Evolutionary conservation across 2,113 vertebrate species (phyloP).

Genomic region (Salvator merianae): DNA sequence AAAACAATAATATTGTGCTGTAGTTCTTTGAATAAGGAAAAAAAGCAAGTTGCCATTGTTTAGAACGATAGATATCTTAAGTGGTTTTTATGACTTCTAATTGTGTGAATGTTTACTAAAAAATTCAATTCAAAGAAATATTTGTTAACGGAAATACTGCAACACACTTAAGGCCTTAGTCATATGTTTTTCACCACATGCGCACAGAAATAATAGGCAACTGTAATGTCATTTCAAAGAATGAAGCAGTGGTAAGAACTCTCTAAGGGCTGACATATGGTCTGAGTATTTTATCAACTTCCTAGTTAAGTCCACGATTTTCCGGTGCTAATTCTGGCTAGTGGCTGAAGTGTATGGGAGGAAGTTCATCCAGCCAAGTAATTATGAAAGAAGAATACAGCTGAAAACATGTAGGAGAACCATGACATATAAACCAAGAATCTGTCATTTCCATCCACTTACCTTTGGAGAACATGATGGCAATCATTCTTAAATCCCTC

Average conservation of each 20-base stretch:
- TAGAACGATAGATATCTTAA: conserved; percentile 58
- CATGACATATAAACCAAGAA: not conserved
- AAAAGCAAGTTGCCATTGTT: conserved; percentile 43
- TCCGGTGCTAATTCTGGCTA: conserved; percentile 43
- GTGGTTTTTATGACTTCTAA: conserved; percentile 29
- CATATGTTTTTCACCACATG: conserved; percentile 24
- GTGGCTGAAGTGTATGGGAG: conserved; percentile 37
- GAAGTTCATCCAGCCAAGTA: not conserved
- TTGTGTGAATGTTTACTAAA: conserved; percentile 64
- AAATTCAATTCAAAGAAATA: conserved; percentile 67
- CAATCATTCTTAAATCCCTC: not conserved
- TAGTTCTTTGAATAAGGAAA: conserved; percentile 47
- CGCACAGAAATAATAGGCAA: conserved; percentile 34
- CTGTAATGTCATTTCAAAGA: conserved; percentile 52
- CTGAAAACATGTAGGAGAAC: not conserved
- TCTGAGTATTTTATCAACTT: conserved; percentile 57
- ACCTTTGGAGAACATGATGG: not conserved
- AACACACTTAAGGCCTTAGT: conserved; percentile 55
- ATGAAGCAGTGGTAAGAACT: conserved; percentile 50
- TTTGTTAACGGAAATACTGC: conserved; percentile 62
- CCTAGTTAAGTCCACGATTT: conserved; percentile 54
- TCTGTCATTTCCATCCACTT: not conserved
- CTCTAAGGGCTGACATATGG: conserved; percentile 49
- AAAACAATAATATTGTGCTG: conserved; percentile 11
- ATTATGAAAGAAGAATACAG: conserved; percentile 22